Evolutionary conservation across 2,888 invertebrate species (phyloP), one percentile per base, ranked within the genome.

Genomic region (Philaethria dido): DNA sequence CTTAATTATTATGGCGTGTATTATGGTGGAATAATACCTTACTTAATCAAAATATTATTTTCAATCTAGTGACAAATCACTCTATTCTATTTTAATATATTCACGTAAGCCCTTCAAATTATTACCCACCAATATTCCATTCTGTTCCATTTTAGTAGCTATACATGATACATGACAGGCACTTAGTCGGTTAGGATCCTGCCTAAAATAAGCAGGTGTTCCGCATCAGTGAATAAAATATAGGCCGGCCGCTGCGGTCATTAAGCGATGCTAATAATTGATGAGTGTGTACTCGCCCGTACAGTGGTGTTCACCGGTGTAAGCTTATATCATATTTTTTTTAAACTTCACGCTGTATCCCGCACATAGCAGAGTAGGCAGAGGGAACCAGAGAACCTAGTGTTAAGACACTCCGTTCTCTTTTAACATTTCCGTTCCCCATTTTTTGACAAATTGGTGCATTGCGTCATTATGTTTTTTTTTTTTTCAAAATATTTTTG

Each of bases 231-330:
- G 33, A 62, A 65, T 70, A 57, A 70, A 68, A 65, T 65, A 70
- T 65, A 62, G 36, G 18, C 47, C 39, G 39, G 55, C 47, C 62
- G 54, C 62, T 54, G 62, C 50, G 68, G 68, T 61, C 64, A 69
- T 69, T 71, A 66, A 64, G 64, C 57, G 70, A 36, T 47, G 62
- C 9, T 70, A 69, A 71, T 71, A 66, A 69, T 69, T 68, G 67
- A 71, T 69, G 69, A 65, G 45, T 60, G 62, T 70, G 18, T 68
- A 70, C 65, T 42, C 62, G 62, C 54, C 62, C 62, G 50, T 62
- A 22, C 42, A n/a, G 16, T 4, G 6, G 42, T 22, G n/a, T n/a
- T n/a, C n/a, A n/a, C 57, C n/a, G 16, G n/a, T 42, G 20, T 22
- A 39, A 57, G 22, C 22, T 55, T 39, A 4, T 1, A 22, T 25